A percentile compares a stretch with the other conserved stretches of the same genome.
Evolutionary conservation across 1,140 invertebrate species (phyloP).

Genomic region (Nylanderia fulva): DNA sequence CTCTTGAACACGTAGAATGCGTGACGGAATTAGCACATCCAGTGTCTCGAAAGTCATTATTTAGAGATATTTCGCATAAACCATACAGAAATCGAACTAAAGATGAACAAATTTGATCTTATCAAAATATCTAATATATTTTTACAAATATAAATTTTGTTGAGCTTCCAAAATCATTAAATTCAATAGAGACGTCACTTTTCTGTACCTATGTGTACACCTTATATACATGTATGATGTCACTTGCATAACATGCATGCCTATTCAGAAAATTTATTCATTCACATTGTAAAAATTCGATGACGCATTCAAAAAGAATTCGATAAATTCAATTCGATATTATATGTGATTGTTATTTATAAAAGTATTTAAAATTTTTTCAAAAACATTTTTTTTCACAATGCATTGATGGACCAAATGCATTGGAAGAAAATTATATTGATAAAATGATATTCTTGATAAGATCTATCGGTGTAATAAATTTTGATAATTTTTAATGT

Average conservation of each 20-base stretch:
- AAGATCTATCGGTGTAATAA: background rate
- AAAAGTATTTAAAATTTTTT: background rate
- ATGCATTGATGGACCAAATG: background rate
- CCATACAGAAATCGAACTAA: background rate
- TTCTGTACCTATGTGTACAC: background rate
- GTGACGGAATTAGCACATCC: constrained; percentile 22
- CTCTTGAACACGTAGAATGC: constrained; percentile 21
- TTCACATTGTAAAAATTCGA: background rate
- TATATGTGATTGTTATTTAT: background rate
- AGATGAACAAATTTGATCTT: background rate
- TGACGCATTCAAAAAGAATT: constrained; percentile 9
- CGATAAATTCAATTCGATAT: background rate
- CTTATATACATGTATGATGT: constrained; percentile 8
- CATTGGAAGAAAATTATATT: background rate
- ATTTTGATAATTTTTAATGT: background rate
- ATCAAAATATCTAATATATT: background rate
- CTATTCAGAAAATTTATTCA: constrained; percentile 39
- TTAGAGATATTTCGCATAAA: background rate
- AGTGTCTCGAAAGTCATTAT: constrained; percentile 3
- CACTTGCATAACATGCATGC: constrained; percentile 16
- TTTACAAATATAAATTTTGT: background rate
- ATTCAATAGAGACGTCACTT: no score
- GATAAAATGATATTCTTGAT: background rate
- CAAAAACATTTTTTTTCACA: background rate
- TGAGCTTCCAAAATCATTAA: background rate